Evolutionary conservation across 2,113 vertebrate species (phyloP).

Genomic region (Etia nguti): DNA sequence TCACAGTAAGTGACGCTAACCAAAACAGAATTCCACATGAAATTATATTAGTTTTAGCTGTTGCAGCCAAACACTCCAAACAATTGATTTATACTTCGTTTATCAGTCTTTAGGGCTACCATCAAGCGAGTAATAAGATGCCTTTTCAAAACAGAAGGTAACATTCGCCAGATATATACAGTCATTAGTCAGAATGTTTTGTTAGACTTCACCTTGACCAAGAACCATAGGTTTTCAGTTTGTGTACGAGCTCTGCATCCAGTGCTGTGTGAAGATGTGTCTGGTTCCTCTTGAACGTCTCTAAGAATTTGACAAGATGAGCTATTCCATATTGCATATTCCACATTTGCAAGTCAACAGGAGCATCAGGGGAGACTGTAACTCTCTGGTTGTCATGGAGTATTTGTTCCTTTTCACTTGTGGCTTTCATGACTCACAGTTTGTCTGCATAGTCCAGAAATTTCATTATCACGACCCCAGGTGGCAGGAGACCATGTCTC

Average conservation of each 20-base stretch:
- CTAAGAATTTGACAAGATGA: neutral
- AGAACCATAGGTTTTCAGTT: neutral
- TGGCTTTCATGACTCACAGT: neutral
- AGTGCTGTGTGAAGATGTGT: neutral
- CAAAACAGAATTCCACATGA: neutral
- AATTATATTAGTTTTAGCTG: neutral
- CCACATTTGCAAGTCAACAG: neutral
- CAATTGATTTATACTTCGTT: neutral
- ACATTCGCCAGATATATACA: neutral
- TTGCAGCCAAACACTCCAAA: neutral
- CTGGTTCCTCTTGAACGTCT: neutral
- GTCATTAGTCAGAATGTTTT: neutral
- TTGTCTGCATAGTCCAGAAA: neutral
- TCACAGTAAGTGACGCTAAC: neutral
- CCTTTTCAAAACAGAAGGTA: neutral
- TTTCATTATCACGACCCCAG: neutral
- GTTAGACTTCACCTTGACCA: neutral
- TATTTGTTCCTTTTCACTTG: neutral
- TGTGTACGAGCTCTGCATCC: neutral
- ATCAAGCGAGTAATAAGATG: neutral
- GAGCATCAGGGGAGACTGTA: neutral
- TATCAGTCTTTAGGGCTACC: neutral
- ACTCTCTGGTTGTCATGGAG: neutral
- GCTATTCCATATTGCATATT: neutral
- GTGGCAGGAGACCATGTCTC: neutral